phyloP scores from a whole-genome alignment of 2,888 invertebrate species.

The Cistogaster globosa region DNA sequence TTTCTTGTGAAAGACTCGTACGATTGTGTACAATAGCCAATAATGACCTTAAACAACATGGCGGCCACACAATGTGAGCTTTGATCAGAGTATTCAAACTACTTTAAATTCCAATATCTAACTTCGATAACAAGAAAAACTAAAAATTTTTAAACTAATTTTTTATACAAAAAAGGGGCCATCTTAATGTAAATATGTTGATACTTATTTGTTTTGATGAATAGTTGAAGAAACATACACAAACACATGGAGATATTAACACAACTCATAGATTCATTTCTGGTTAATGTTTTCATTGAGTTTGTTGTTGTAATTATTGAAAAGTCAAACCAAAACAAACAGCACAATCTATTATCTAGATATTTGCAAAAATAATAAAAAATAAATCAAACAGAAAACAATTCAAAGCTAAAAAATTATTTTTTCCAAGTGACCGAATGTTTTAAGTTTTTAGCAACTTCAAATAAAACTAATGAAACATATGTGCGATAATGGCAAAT shows the following conservation, averaged over 20 bases:
- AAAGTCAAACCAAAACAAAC: conserved; percentile 18
- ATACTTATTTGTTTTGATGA: conserved; percentile 14
- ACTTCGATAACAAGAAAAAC: too few relatives aligned
- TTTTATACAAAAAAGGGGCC: neutral
- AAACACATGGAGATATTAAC: neutral
- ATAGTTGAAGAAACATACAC: neutral
- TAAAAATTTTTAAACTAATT: neutral
- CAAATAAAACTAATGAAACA: neutral
- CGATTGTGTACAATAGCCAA: too few relatives aligned
- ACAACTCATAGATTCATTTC: conserved; percentile 12
- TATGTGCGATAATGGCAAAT: neutral
- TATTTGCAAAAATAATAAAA: conserved; percentile 5
- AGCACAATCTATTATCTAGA: neutral
- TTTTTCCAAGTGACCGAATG: conserved; percentile 2
- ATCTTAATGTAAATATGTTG: conserved; percentile 1
- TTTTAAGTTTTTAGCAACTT: neutral
- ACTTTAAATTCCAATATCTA: too few relatives aligned
- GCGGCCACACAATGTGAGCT: too few relatives aligned
- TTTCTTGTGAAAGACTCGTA: too few relatives aligned
- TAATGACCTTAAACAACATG: too few relatives aligned
- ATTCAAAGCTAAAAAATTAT: neutral
- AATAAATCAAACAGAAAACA: conserved; percentile 37
- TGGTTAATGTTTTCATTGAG: conserved; percentile 41
- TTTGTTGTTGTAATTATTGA: conserved; percentile 6
- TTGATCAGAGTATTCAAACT: too few relatives aligned